A percentile compares a stretch with the other conserved stretches of the same genome.
phyloP scores from a whole-genome alignment of 2,113 vertebrate genomes.

The Rostratula benghalensis region DNA sequence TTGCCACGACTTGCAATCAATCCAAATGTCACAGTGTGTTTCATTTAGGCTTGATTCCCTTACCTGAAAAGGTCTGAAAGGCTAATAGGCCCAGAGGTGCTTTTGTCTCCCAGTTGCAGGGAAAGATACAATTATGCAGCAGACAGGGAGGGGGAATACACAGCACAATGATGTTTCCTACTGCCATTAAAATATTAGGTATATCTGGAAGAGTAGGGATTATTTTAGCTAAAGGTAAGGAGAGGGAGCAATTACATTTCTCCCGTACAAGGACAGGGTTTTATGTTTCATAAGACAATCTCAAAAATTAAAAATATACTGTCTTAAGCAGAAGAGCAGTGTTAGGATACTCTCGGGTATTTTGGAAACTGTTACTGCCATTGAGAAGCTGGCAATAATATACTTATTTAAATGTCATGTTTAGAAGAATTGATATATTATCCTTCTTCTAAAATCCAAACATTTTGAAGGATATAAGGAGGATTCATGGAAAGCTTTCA shows the following conservation, averaged over 20 bases:
- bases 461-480: neutral
- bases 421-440: neutral
- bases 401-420: neutral
- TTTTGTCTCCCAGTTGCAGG: conserved; percentile 50
- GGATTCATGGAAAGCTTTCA: neutral
- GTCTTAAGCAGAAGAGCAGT: neutral
- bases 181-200: conserved; percentile 9
- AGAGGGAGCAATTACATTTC: neutral
- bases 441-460: neutral
- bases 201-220: neutral
- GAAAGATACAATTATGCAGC: conserved; percentile 22
- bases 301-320: neutral
- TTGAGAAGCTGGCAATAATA: neutral
- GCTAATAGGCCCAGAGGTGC: conserved; percentile 35
- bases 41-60: conserved; percentile 58
- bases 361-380: neutral
- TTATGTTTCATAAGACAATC: neutral
- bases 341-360: neutral
- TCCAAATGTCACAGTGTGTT: conserved; percentile 2
- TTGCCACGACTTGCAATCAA: neutral
- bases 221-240: neutral
- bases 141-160: conserved; percentile 9
- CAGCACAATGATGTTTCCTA: neutral
- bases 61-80: conserved; percentile 46
- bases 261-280: neutral